Evolutionary conservation across 2,797 vertebrate genomes (phyloP).

Genomic region (Capromys pilorides): DNA sequence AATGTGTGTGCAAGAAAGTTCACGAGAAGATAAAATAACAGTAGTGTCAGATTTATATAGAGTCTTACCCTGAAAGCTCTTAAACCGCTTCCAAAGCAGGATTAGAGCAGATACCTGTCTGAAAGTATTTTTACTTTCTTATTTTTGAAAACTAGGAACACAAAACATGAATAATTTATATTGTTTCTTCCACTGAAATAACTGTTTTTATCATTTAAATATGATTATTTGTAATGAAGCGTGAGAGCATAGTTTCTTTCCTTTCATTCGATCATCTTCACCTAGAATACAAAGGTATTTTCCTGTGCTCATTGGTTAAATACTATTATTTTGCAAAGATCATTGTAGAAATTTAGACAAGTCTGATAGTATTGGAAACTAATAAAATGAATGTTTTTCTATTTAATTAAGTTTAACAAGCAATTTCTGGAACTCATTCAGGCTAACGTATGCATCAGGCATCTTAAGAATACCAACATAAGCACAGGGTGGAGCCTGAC

Average conservation of each 20-base stretch:
- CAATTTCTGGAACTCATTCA: neutral
- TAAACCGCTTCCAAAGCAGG: slow-evolving; percentile 52
- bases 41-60: slow-evolving; percentile 51
- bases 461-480: neutral
- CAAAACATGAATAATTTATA: neutral
- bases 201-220: neutral
- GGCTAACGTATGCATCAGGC: neutral
- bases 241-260: neutral
- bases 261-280: neutral
- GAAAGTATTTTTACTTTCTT: neutral
- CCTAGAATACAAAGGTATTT: neutral
- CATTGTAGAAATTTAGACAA: neutral
- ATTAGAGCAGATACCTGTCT: slow-evolving; percentile 15
- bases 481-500: neutral
- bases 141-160: neutral
- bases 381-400: slow-evolving; percentile 11
- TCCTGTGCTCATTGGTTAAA: neutral
- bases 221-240: neutral
- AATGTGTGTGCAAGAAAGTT: slow-evolving; percentile 60
- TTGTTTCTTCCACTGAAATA: neutral
- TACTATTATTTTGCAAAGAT: slow-evolving; percentile 3
- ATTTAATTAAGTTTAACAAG: slow-evolving; percentile 25
- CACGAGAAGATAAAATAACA: slow-evolving; percentile 58
- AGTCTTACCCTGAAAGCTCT: slow-evolving; percentile 26
- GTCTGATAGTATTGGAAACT: neutral